A percentile compares a stretch with the other conserved stretches of the same genome.
Evolutionary conservation across 92 coral and sea anemone genomes (phyloP).

Genomic region (Muricea muricata): DNA sequence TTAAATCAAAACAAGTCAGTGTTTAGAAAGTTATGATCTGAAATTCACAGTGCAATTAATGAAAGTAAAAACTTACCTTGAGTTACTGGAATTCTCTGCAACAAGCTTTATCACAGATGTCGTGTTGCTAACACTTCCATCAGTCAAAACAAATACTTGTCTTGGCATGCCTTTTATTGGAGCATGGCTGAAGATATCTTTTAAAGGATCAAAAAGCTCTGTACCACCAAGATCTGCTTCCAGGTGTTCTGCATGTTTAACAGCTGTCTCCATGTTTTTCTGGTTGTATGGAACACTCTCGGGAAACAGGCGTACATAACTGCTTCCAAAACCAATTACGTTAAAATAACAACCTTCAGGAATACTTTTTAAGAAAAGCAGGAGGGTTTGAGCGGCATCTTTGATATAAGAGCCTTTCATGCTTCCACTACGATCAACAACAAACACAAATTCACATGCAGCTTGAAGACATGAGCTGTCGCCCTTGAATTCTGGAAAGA

Average conservation of each 20-base stretch:
- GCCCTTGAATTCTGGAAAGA: slow-evolving; percentile 74
- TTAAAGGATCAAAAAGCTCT: slow-evolving; percentile 73
- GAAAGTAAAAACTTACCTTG: slow-evolving; percentile 61
- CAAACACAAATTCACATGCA: slow-evolving; percentile 83
- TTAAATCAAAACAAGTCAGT: too few species aligned
- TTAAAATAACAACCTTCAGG: slow-evolving; percentile 88
- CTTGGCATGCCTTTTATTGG: slow-evolving; percentile 85
- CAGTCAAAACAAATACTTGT: slow-evolving; percentile 87
- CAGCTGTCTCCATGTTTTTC: slow-evolving; percentile 72
- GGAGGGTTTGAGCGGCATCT: slow-evolving; percentile 78
- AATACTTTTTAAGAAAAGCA: slow-evolving; percentile 81
- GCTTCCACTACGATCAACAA: slow-evolving; percentile 93
- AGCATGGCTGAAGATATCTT: slow-evolving; percentile 75
- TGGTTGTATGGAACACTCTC: slow-evolving; percentile 77
- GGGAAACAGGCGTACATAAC: slow-evolving; percentile 68
- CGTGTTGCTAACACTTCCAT: slow-evolving; percentile 84
- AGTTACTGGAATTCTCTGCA: slow-evolving; percentile 55
- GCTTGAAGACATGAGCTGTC: slow-evolving; percentile 63
- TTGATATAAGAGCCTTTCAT: slow-evolving; percentile 68
- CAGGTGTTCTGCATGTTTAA: slow-evolving; percentile 56
- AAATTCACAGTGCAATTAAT: too few species aligned
- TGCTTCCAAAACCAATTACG: slow-evolving; percentile 90
- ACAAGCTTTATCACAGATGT: slow-evolving; percentile 77
- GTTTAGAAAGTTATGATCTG: too few species aligned
- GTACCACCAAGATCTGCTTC: slow-evolving; percentile 90